Evolutionary conservation across 2,113 vertebrate genomes (phyloP).

Genomic region (Varanus komodoensis): DNA sequence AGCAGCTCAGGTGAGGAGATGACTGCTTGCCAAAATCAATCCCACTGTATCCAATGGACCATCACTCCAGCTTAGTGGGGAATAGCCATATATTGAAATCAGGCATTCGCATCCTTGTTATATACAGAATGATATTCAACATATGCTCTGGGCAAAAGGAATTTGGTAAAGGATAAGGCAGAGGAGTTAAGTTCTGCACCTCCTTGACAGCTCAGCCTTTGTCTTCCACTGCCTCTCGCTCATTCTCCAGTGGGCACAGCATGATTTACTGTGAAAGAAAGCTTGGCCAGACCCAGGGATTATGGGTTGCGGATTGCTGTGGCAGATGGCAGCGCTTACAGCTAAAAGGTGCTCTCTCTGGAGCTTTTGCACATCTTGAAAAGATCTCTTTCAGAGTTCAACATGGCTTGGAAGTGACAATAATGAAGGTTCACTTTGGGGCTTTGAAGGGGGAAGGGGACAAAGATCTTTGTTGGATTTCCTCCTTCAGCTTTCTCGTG

Average conservation of each 20-base stretch:
- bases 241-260: slow-evolving; percentile 59
- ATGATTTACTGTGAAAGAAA: slow-evolving; percentile 5
- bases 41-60: neutral
- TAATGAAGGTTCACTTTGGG: slow-evolving; percentile 53
- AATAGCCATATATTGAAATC: neutral
- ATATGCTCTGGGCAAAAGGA: neutral
- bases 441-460: slow-evolving; percentile 56
- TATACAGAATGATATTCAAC: neutral
- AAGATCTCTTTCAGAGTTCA: slow-evolving; percentile 72
- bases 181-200: slow-evolving; percentile 5
- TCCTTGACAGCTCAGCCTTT: neutral
- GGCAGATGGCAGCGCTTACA: slow-evolving; percentile 73
- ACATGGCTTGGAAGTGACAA: slow-evolving; percentile 65
- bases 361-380: slow-evolving; percentile 72
- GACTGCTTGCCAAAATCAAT: neutral
- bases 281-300: slow-evolving; percentile 37
- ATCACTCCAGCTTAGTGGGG: neutral
- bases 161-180: neutral
- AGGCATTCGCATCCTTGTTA: neutral
- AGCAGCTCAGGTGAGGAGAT: neutral
- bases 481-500: neutral
- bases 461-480: slow-evolving; percentile 21
- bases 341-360: slow-evolving; percentile 29
- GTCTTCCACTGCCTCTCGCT: neutral
- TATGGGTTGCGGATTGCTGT: neutral